Percentiles rank a stretch among this genome's conserved stretches.
Evolutionary conservation across 2,797 vertebrate species (phyloP).

Genomic region (Jordanella pulchra): DNA sequence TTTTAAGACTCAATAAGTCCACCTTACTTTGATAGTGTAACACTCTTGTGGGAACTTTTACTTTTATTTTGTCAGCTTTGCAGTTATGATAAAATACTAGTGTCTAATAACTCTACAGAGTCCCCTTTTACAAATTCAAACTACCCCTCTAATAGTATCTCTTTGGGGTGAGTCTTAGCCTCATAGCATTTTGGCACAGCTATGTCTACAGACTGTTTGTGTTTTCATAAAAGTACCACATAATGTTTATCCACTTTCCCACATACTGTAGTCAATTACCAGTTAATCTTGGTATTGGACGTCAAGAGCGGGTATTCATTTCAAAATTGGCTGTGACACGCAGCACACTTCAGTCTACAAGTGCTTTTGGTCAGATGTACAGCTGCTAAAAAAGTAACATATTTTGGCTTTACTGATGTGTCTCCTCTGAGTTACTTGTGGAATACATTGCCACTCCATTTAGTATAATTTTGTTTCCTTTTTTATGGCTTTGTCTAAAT

Average conservation of each 20-base stretch:
- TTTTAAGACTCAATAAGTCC: no score
- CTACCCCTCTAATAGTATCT: conserved; percentile 11
- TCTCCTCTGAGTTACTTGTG: conserved; percentile 49
- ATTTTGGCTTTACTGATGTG: conserved; percentile 55
- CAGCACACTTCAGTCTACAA: conserved; percentile 67
- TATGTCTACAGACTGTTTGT: conserved; percentile 69
- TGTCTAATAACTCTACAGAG: not conserved
- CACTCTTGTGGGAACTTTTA: not conserved
- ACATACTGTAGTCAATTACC: conserved; percentile 63
- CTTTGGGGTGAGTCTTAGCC: conserved; percentile 23
- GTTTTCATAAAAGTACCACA: conserved; percentile 59
- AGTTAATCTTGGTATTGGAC: conserved; percentile 63
- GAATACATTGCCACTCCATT: conserved; percentile 37
- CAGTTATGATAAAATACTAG: not conserved
- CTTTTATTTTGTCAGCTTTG: not conserved
- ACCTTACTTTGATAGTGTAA: no score
- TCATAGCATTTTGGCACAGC: conserved; percentile 40
- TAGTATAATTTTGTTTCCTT: conserved; percentile 20
- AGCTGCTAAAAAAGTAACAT: conserved; percentile 68
- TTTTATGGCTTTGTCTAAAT: conserved; percentile 48
- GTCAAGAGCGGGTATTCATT: conserved; percentile 71
- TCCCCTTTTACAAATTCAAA: not conserved
- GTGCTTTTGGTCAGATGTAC: conserved; percentile 64
- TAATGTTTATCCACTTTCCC: conserved; percentile 68
- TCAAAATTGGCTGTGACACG: conserved; percentile 68